Percentiles rank a stretch among this genome's conserved stretches.
Conservation (phyloP, 2,797 vertebrate genomes). For the Lithobates sylvaticus region DNA sequence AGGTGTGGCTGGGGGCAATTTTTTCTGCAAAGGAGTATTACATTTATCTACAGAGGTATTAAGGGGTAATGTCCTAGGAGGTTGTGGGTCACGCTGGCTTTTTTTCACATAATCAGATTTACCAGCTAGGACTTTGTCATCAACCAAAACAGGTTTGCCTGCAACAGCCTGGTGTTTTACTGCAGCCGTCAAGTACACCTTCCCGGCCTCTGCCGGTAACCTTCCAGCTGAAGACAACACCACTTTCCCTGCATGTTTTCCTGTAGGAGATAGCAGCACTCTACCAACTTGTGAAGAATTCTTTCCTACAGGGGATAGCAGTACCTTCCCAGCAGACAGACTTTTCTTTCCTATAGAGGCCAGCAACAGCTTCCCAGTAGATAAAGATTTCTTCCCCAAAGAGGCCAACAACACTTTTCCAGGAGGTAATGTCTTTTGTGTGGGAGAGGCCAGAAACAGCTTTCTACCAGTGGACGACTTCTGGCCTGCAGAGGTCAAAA, state of each 20-base stretch:
- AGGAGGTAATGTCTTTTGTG: slow-evolving; percentile 45
- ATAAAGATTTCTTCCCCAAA: slow-evolving; percentile 69
- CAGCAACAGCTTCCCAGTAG: slow-evolving; percentile 74
- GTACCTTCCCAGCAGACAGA: slow-evolving; percentile 72
- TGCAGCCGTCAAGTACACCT: slow-evolving; percentile 32
- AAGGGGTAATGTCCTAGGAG: background rate
- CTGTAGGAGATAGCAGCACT: slow-evolving; percentile 58
- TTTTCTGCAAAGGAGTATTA: slow-evolving; percentile 9
- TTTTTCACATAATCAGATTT: slow-evolving; percentile 4
- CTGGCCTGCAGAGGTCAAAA: slow-evolving; percentile 40
- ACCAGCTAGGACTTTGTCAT: background rate
- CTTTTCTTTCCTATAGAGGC: slow-evolving; percentile 71
- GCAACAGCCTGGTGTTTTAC: slow-evolving; percentile 20
- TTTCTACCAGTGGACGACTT: slow-evolving; percentile 44
- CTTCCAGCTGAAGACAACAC: slow-evolving; percentile 55
- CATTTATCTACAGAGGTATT: slow-evolving; percentile 9
- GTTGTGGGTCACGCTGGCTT: background rate
- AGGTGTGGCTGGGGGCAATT: background rate
- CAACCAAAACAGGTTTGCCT: slow-evolving; percentile 2
- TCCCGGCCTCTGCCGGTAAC: slow-evolving; percentile 10
- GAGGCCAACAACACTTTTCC: slow-evolving; percentile 53
- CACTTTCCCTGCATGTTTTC: slow-evolving; percentile 74
- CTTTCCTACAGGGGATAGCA: slow-evolving; percentile 61
- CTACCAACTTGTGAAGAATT: slow-evolving; percentile 47
- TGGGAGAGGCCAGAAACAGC: slow-evolving; percentile 34